Conservation (phyloP, 2,113 vertebrate species). For the Condylura cristata region DNA sequence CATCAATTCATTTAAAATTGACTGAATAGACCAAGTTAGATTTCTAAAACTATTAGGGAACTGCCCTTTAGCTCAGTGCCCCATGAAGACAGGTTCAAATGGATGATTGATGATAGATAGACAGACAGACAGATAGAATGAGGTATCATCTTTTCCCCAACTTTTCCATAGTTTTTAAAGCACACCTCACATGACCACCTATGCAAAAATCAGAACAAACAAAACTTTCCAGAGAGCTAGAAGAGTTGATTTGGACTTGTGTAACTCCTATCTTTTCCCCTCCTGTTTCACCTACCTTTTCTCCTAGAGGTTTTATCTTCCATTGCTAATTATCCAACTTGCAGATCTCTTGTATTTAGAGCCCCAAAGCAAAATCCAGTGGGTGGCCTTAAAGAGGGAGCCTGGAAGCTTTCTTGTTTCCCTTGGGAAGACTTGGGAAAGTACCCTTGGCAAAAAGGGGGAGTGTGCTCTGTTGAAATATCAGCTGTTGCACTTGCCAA, state of each 20-base stretch:
- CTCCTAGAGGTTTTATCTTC: constrained; percentile 72
- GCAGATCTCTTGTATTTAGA: constrained; percentile 64
- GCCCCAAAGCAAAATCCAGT: constrained; percentile 62
- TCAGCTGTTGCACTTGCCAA: constrained; percentile 73
- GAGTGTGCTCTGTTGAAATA: constrained; percentile 65
- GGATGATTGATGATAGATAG: not conserved
- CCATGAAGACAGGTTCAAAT: constrained; percentile 32
- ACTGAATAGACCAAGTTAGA: not conserved
- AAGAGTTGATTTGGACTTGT: constrained; percentile 60
- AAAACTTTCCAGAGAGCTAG: constrained; percentile 28
- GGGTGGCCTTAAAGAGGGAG: constrained; percentile 57
- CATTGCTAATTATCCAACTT: constrained; percentile 68
- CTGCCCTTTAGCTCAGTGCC: not conserved
- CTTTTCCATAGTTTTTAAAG: constrained; percentile 12
- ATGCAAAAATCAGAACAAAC: not conserved
- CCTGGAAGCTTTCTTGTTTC: constrained; percentile 53
- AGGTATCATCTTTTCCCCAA: not conserved
- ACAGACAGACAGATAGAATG: not conserved
- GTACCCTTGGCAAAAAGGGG: constrained; percentile 60
- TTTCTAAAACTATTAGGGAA: constrained; percentile 38
- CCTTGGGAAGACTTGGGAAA: constrained; percentile 61
- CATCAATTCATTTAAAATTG: constrained; percentile 47
- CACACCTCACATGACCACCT: not conserved
- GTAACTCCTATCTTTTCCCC: constrained; percentile 35
- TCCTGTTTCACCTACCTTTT: constrained; percentile 75